Conservation (phyloP, 30 jellyfish, hydroid and myxozoan species). For the Hydra vulgaris region DNA sequence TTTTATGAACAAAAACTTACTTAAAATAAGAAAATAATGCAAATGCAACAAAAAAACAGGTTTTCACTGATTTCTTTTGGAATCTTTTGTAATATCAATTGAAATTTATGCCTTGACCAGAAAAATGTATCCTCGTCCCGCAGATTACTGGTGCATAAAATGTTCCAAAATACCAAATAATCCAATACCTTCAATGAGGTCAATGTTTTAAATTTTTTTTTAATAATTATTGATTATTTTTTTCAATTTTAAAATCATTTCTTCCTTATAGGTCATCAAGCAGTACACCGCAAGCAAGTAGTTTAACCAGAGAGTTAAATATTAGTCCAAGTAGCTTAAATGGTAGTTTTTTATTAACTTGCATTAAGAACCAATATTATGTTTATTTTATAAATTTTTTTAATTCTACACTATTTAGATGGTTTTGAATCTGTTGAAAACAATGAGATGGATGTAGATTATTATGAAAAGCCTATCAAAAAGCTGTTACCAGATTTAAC, state of each 20-base stretch:
- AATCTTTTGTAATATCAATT: no score
- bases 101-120: conserved; percentile 1
- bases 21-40: no score
- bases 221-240: neutral
- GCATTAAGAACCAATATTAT: neutral
- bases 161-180: neutral
- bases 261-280: neutral
- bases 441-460: neutral
- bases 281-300: neutral
- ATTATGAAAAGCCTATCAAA: neutral
- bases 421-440: neutral
- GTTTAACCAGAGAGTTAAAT: neutral
- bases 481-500: neutral
- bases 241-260: no score
- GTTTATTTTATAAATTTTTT: neutral
- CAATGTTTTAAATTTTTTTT: no score
- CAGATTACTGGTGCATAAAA: neutral
- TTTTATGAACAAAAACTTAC: no score
- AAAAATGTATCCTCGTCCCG: conserved; percentile 2
- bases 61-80: no score
- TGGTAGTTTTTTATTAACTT: neutral
- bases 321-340: no score
- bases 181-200: neutral
- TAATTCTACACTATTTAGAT: no score
- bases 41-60: no score